Evolutionary conservation across 64 coral and sea anemone genomes (phyloP), one percentile per base, ranked within the genome.

Genomic region (Pocillopora damicornis): DNA sequence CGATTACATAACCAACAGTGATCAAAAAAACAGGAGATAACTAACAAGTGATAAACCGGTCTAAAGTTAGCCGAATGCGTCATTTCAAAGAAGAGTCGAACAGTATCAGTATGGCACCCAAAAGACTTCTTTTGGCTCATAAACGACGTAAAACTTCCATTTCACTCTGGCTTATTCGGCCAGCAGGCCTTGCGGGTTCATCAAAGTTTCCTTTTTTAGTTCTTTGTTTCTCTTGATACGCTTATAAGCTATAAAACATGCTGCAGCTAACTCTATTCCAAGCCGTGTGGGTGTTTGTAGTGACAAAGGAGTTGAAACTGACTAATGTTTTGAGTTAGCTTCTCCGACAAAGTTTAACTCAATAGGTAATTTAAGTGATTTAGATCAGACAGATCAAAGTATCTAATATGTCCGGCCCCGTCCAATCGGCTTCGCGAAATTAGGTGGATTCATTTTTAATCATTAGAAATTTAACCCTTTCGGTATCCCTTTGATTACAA

Each of bases 381-480:
- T 37, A 35, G 80, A 67, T 67, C 67, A 22, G 17, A 13, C 62
- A 0, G 80, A 83, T 63, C 42, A 83, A 83, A 83, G 2, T 45
- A 1, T 9, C 2, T 66, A 34, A 17, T 71, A 71, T 71, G 36
- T 37, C 60, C 61, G 79, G 80, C 80, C 67, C 62, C 63, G 10
- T 45, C 25, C 30, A 42, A 20, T 83, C 80, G 34, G 62, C 1
- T 17, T 4, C 22, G n/a, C 37, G 16, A 83, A 83, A 68, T 83
- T 65, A 66, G 59, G 15, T 26, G 16, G 79, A 71, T 71, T 71
- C 20, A 10, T 71, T 23, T 81, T 65, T 37, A 83, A 83, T 83
- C 35, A 83, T 83, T 68, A 67, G 18, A 83, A 83, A 67, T 63
- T 35, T 9, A 22, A 83, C 16, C 37, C 67, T 68, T 83, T 61